Conservation (phyloP, 2,113 vertebrate genomes). For the Pycnonotus jocosus region DNA sequence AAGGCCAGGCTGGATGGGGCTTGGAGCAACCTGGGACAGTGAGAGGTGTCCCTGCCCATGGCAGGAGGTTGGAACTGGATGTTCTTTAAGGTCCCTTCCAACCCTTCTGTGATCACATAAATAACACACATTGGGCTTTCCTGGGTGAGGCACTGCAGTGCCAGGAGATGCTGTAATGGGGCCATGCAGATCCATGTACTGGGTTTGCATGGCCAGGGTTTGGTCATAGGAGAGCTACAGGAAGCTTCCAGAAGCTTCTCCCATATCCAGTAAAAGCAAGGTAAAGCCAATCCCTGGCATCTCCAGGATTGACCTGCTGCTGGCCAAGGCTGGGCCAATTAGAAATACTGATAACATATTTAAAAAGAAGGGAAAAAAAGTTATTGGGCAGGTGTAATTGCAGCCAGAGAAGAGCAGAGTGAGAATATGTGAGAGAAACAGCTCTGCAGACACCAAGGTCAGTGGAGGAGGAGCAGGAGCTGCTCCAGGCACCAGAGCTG, state of each 20-base stretch:
- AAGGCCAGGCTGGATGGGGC: neutral
- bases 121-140: neutral
- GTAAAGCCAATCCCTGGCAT: neutral
- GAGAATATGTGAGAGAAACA: neutral
- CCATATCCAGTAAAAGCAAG: too few relatives aligned
- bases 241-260: neutral
- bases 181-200: fast-evolving
- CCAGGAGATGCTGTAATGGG: neutral
- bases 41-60: neutral
- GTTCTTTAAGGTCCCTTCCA: neutral
- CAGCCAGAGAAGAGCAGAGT: neutral
- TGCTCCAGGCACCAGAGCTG: neutral
- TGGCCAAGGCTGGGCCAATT: neutral
- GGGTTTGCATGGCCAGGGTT: neutral
- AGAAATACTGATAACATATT: neutral
- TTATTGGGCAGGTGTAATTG: neutral
- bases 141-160: neutral
- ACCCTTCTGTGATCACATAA: neutral
- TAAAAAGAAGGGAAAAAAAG: neutral
- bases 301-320: neutral
- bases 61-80: neutral
- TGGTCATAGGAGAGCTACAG: neutral
- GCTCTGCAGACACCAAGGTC: neutral
- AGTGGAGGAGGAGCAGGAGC: neutral
- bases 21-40: neutral